Base-by-base conservation (phyloP, 2,797 vertebrate species). In the Lithobates pipiens region DNA sequence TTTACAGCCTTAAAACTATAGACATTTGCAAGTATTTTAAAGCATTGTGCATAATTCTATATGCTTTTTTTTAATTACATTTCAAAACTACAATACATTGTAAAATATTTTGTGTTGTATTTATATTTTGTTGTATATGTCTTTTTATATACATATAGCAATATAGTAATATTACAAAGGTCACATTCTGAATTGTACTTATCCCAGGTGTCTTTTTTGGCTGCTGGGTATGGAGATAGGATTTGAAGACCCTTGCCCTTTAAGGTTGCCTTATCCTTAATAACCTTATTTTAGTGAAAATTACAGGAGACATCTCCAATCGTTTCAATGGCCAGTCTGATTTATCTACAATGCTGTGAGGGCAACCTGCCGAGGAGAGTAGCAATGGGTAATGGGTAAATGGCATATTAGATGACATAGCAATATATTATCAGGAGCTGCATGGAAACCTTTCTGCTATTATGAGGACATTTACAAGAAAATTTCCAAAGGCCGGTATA, bases 381-480 rank as follows among this genome's bases (percentile, higher is more conserved):
- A 74, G 74, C 57, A 83, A 78, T 83, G 76, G 80, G 80, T 83
- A 74, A 82, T 67, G 80, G 42, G 69, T 82, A 79, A 75, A 74
- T 75, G 70, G 80, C 69, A 86, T 86, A 78, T 78, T 61, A 69
- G 69, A 75, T 83, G 76, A 82, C 80, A 83, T 86, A 36, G 36
- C 80, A 75, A 86, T 86, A 86, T 79, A 86, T 86, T 83, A 79
- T 75, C 44, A 34, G 70, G 61, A 63, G 68, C 57, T 78, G 80
- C 69, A 83, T 78, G 42, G 70, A 86, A 78, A 67, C 80, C 69
- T 74, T 82, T 70, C 54, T 78, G 76, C 75, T 46, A 86, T 86
- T 83, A 86, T 78, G 69, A 83, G 76, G 54, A 86, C 80, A 86
- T 86, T 86, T 86, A 86, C 80, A 86, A 83, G 61, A 75, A 86